These are phyloP conservation scores for Menura novaehollandiae DNA, from an alignment of 2,113 vertebrate genomes.

Conservation along the genomic window DNA sequence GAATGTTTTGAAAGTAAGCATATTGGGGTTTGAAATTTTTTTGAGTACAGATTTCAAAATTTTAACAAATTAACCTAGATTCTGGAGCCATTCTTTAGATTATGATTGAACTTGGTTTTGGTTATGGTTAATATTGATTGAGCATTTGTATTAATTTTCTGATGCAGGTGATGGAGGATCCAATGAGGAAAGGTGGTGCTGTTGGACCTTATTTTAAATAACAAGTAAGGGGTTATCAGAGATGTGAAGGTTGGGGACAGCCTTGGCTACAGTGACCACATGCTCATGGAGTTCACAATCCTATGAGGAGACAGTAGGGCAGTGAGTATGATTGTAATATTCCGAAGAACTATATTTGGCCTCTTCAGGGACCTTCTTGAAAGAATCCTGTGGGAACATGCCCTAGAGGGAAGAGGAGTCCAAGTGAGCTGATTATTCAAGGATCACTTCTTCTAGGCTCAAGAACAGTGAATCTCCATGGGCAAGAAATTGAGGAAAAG, in stretches of 20 bases:
- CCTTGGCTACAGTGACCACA: background rate
- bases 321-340: background rate
- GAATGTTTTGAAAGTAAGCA: background rate
- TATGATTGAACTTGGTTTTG: background rate
- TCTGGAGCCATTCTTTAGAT: background rate
- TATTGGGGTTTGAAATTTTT: background rate
- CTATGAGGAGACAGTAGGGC: background rate
- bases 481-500: background rate
- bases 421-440: background rate
- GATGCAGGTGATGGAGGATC: background rate
- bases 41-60: background rate
- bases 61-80: background rate
- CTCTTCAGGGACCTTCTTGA: background rate
- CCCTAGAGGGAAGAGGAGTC: fast-evolving
- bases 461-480: background rate
- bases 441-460: background rate
- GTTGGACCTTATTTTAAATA: background rate
- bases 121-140: background rate
- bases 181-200: background rate
- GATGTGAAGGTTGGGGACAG: background rate
- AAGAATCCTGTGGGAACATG: too few species aligned
- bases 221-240: background rate
- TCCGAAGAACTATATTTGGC: background rate
- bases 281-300: background rate
- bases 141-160: background rate